phyloP scores from a whole-genome alignment of 2,113 vertebrate species.

The Naja naja region DNA sequence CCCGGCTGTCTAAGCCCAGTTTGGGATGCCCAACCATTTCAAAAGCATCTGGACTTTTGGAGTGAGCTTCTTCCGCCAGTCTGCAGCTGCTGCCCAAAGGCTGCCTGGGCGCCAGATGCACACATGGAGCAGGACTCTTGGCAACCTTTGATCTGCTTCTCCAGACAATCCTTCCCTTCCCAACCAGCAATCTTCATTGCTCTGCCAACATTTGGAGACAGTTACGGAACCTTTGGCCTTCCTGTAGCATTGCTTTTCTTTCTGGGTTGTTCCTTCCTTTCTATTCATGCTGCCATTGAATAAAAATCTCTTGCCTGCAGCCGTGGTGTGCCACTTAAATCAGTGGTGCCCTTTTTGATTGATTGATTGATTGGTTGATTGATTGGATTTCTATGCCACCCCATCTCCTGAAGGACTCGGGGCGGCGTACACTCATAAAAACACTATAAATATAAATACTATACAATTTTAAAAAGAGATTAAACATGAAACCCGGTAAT shows the following conservation, averaged over 20 bases:
- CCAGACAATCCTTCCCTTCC: constrained; percentile 8
- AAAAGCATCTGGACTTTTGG: background rate
- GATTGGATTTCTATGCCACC: no score
- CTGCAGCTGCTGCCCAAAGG: background rate
- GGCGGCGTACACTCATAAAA: no score
- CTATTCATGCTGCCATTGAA: background rate
- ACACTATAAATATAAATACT: no score
- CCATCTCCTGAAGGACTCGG: no score
- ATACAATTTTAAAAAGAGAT: no score
- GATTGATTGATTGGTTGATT: no score
- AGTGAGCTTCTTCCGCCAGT: background rate
- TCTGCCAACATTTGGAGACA: constrained; percentile 45
- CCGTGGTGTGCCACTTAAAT: background rate
- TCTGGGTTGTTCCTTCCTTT: constrained; percentile 3
- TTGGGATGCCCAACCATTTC: background rate
- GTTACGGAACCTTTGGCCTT: constrained; percentile 47
- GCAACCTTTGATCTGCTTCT: constrained; percentile 58
- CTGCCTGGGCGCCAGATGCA: constrained; percentile 73
- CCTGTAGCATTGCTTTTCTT: constrained; percentile 42
- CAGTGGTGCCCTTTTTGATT: background rate
- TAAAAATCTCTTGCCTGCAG: background rate
- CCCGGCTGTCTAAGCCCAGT: background rate
- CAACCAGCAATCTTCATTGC: background rate
- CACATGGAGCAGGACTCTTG: constrained; percentile 50
- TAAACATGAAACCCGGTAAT: no score